These are phyloP conservation scores for Euleptes europaea DNA, from an alignment of 2,113 vertebrate species.

Conservation along the genomic window DNA sequence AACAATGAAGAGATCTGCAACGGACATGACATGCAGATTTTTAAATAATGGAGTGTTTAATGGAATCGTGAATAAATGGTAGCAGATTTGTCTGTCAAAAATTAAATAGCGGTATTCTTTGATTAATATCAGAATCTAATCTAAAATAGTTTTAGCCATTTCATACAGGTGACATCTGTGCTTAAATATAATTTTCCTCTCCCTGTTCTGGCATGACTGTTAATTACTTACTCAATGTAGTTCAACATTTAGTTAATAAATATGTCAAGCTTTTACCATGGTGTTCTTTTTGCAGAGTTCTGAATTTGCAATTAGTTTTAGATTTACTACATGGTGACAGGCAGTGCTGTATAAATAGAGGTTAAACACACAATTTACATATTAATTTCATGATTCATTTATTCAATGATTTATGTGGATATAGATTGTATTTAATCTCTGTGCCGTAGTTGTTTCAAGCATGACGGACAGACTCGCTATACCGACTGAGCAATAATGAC, in stretches of 20 bases:
- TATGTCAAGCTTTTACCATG: slow-evolving; percentile 88
- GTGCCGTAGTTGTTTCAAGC: slow-evolving; percentile 79
- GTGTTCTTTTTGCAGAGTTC: slow-evolving; percentile 81
- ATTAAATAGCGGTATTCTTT: slow-evolving; percentile 75
- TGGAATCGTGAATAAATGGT: slow-evolving; percentile 73
- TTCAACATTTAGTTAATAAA: slow-evolving; percentile 92
- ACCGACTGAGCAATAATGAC: slow-evolving; percentile 69
- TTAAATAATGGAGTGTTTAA: slow-evolving; percentile 71
- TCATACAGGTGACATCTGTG: slow-evolving; percentile 82
- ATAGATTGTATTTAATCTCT: slow-evolving; percentile 89
- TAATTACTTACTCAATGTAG: slow-evolving; percentile 89
- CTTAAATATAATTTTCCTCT: slow-evolving; percentile 80
- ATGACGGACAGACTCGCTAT: slow-evolving; percentile 75
- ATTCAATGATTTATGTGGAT: slow-evolving; percentile 92
- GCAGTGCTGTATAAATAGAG: slow-evolving; percentile 90
- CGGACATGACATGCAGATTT: slow-evolving; percentile 58
- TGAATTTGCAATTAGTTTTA: slow-evolving; percentile 93
- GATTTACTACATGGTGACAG: slow-evolving; percentile 90
- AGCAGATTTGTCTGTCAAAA: slow-evolving; percentile 76
- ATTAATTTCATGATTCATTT: slow-evolving; percentile 97
- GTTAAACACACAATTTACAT: slow-evolving; percentile 95
- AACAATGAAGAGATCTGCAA: slow-evolving; percentile 38
- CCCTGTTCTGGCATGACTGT: slow-evolving; percentile 78
- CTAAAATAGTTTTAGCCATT: slow-evolving; percentile 75
- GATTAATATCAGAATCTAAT: slow-evolving; percentile 78